Evolutionary conservation across 2,113 vertebrate genomes (phyloP).

Genomic region (Sinocyclocheilus anshuiensis): DNA sequence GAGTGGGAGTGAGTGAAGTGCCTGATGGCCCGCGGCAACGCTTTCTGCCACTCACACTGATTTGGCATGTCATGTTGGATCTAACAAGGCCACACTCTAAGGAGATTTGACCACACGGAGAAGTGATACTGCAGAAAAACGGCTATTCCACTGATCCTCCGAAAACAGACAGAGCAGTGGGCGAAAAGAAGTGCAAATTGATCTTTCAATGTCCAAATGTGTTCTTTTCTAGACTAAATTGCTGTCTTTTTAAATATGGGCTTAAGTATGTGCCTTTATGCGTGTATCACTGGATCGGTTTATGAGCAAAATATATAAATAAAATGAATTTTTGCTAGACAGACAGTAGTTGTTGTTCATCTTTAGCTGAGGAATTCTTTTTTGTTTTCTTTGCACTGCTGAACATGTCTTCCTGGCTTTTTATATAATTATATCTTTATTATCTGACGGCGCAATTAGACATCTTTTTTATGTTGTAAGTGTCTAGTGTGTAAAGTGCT

Average conservation of each 20-base stretch:
- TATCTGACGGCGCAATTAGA: background rate
- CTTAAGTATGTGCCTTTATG: background rate
- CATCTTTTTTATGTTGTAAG: slow-evolving; percentile 15
- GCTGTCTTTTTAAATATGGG: background rate
- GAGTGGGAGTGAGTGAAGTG: slow-evolving; percentile 27
- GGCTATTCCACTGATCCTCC: slow-evolving; percentile 12
- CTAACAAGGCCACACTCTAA: slow-evolving; percentile 34
- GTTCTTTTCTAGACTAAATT: background rate
- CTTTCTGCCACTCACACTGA: slow-evolving; percentile 33
- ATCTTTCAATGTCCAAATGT: background rate
- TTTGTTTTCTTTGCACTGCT: background rate
- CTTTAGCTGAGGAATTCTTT: background rate
- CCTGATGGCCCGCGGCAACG: background rate
- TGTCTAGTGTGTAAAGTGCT: slow-evolving; percentile 1
- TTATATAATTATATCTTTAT: background rate
- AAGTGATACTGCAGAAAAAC: slow-evolving; percentile 38
- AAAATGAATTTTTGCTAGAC: background rate
- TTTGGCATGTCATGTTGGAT: slow-evolving; percentile 48
- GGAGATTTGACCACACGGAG: slow-evolving; percentile 41
- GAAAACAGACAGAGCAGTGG: background rate
- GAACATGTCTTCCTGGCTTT: background rate
- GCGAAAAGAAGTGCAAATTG: background rate
- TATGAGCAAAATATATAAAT: background rate
- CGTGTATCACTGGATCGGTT: background rate
- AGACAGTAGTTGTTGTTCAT: too few relatives aligned